A percentile compares a stretch with the other conserved stretches of the same genome.
Conservation (phyloP, 2,888 invertebrate species). For the Hoplodrina ambigua region DNA sequence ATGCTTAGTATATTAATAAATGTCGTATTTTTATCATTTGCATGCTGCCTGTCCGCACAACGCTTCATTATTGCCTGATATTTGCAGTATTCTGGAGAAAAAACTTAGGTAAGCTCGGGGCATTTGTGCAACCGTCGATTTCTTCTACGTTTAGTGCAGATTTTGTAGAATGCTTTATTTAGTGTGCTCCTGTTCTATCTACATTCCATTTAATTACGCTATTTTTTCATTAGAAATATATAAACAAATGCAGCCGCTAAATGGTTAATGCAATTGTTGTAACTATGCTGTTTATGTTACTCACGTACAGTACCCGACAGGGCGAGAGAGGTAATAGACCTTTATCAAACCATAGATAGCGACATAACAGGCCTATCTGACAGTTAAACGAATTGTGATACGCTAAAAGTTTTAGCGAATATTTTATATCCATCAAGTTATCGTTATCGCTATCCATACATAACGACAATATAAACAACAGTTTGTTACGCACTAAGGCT, state of each 20-base stretch:
- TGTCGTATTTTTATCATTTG: conserved; percentile 89
- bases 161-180: conserved; percentile 59
- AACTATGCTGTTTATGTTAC: neutral
- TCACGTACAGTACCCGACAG: conserved; percentile 1
- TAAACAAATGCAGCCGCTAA: neutral
- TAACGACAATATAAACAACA: conserved; percentile 32
- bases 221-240: conserved; percentile 3
- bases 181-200: conserved; percentile 39
- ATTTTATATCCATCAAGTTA: conserved; percentile 6
- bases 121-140: conserved; percentile 65
- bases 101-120: conserved; percentile 94
- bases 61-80: conserved; percentile 90
- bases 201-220: conserved; percentile 5
- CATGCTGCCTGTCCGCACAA: conserved; percentile 91
- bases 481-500: conserved; percentile 27
- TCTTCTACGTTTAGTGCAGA: conserved; percentile 55
- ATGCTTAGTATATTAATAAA: conserved; percentile 81
- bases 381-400: conserved; percentile 20
- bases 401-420: conserved; percentile 24
- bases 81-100: conserved; percentile 95
- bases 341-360: neutral
- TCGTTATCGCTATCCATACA: conserved; percentile 33
- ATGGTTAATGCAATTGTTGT: neutral
- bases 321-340: conserved; percentile 7
- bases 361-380: neutral